Evolutionary conservation across 2,113 vertebrate species (phyloP).

Genomic region (Megalops atlanticus): DNA sequence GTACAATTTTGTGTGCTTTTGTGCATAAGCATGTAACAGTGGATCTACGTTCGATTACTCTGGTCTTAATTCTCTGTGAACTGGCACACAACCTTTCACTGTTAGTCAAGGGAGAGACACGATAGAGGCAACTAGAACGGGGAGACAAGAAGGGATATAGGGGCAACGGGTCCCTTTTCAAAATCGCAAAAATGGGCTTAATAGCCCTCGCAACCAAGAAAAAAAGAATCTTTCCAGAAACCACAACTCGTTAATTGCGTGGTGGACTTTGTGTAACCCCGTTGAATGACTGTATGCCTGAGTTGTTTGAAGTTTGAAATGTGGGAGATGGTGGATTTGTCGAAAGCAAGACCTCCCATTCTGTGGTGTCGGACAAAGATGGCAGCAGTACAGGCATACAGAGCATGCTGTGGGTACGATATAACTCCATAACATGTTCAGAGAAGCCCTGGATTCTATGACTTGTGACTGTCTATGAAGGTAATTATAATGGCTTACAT

Average conservation of each 20-base stretch:
- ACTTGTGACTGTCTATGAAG: constrained; percentile 43
- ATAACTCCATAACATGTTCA: constrained; percentile 47
- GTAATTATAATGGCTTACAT: constrained; percentile 29
- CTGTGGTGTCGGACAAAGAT: constrained; percentile 72
- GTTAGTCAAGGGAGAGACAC: not conserved
- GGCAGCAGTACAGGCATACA: constrained; percentile 61
- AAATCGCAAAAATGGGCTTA: constrained; percentile 11
- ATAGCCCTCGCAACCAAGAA: constrained; percentile 32
- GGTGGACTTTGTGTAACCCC: constrained; percentile 12
- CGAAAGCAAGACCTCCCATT: constrained; percentile 61
- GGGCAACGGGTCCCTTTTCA: constrained; percentile 13
- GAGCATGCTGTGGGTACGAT: constrained; percentile 62
- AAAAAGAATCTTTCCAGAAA: constrained; percentile 11
- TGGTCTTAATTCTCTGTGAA: not conserved
- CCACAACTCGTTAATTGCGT: constrained; percentile 23
- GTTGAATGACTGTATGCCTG: constrained; percentile 30
- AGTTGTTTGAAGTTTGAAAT: constrained; percentile 48
- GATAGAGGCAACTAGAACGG: not conserved
- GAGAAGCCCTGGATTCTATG: constrained; percentile 26
- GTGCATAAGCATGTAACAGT: not conserved
- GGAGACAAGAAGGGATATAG: not conserved
- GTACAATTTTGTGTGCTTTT: not conserved
- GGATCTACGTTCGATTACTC: not conserved
- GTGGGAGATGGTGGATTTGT: constrained; percentile 47
- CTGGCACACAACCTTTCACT: constrained; percentile 9